Evolutionary conservation across 2,888 invertebrate species (phyloP).

Genomic region (Sceliomorpha sp.): DNA sequence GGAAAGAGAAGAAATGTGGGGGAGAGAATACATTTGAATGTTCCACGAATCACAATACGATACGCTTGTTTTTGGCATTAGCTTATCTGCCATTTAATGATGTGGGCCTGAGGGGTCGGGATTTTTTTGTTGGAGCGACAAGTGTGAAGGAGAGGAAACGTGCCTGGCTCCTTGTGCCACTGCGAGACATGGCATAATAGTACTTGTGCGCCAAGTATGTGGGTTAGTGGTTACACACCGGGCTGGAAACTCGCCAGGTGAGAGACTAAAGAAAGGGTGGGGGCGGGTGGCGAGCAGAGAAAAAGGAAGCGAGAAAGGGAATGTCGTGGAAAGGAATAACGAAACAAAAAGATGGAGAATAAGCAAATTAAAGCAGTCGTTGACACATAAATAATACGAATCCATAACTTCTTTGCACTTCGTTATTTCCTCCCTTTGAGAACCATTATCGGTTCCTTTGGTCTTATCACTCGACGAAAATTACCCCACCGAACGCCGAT

Average conservation of each 20-base stretch:
- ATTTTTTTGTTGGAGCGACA: slow-evolving; percentile 25
- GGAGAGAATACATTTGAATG: no score
- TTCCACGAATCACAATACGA: no score
- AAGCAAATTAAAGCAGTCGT: no score
- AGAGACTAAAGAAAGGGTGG: slow-evolving; percentile 28
- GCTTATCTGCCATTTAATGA: no score
- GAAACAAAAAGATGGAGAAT: slow-evolving; percentile 39
- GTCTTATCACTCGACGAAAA: no score
- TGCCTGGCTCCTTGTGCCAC: slow-evolving; percentile 26
- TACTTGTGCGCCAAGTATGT: slow-evolving; percentile 44
- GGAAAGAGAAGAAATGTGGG: no score
- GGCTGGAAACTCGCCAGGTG: slow-evolving; percentile 42
- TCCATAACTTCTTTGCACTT: no score
- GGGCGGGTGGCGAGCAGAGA: not conserved
- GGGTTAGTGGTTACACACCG: slow-evolving; percentile 53
- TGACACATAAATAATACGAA: no score
- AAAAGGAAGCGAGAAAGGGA: not conserved
- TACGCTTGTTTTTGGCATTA: no score
- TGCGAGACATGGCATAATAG: slow-evolving; percentile 28
- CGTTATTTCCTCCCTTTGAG: no score
- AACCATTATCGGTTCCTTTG: no score
- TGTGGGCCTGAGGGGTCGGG: slow-evolving; percentile 23
- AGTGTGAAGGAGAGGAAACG: slow-evolving; percentile 29
- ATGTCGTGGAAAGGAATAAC: slow-evolving; percentile 1
- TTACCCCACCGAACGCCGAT: no score